Percentiles rank a stretch among this genome's conserved stretches.
These are phyloP conservation scores for Campylomormyrus tamandua DNA, from an alignment of 2,113 vertebrate genomes.

Conservation along the genomic window DNA sequence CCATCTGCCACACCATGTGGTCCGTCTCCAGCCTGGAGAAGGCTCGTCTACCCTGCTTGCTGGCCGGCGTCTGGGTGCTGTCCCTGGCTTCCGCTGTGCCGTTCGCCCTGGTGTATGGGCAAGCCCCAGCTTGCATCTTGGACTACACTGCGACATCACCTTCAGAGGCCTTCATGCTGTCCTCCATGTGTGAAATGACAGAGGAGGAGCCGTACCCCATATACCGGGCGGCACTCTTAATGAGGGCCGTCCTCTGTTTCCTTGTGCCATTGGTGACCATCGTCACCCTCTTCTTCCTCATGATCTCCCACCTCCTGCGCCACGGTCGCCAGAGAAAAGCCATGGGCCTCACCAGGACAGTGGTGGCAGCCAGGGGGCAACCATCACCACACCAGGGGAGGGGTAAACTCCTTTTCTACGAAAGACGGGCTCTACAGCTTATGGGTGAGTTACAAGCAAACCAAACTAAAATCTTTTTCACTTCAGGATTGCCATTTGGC, in stretches of 20 bases:
- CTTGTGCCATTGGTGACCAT: conserved; percentile 58
- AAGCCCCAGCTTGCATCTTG: conserved; percentile 57
- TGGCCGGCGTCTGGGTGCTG: conserved; percentile 54
- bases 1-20: conserved; percentile 69
- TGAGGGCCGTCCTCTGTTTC: conserved; percentile 58
- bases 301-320: conserved; percentile 51
- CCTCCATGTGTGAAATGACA: conserved; percentile 66
- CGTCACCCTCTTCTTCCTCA: conserved; percentile 59
- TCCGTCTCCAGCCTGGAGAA: conserved; percentile 56
- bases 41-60: conserved; percentile 48
- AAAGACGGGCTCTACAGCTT: conserved; percentile 59
- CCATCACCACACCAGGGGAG: conserved; percentile 39
- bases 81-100: conserved; percentile 57
- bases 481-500: neutral
- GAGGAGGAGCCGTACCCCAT: conserved; percentile 57
- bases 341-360: conserved; percentile 43
- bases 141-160: conserved; percentile 55
- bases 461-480: neutral
- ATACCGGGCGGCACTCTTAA: conserved; percentile 57
- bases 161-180: conserved; percentile 53
- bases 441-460: conserved; percentile 53
- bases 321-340: conserved; percentile 55
- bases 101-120: conserved; percentile 60
- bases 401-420: conserved; percentile 53
- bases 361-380: conserved; percentile 34